These are phyloP conservation scores for Spea bombifrons DNA, from an alignment of 2,113 vertebrate species.

Conservation along the genomic window DNA sequence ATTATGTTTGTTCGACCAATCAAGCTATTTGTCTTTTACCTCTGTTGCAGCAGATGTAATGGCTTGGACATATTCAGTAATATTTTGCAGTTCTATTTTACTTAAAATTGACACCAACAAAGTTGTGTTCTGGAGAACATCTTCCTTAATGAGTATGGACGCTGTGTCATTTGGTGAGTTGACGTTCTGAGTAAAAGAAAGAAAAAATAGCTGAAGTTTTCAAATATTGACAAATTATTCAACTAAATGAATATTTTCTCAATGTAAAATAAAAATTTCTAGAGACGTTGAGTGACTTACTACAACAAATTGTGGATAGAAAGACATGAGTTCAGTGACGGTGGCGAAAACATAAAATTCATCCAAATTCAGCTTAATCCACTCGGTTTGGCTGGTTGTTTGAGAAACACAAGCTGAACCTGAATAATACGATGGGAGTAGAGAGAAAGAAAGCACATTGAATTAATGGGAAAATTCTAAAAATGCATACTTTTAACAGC, in stretches of 20 bases:
- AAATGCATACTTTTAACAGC: neutral
- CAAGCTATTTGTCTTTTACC: neutral
- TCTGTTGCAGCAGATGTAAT: neutral
- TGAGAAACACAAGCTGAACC: conserved; percentile 5
- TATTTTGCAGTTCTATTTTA: neutral
- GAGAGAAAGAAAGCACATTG: too few species aligned
- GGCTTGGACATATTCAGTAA: neutral
- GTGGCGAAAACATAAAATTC: conserved; percentile 16
- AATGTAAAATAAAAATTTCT: too few species aligned
- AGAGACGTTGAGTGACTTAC: conserved; percentile 24
- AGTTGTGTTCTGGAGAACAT: neutral
- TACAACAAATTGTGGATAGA: conserved; percentile 14
- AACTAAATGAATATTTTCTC: too few species aligned
- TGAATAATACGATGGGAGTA: too few species aligned
- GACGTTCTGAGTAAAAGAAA: neutral
- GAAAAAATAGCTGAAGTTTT: neutral
- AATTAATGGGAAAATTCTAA: neutral
- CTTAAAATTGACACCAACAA: neutral
- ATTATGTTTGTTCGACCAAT: neutral
- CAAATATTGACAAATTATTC: neutral
- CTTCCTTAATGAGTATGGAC: conserved; percentile 4
- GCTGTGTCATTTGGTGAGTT: neutral
- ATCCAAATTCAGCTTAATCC: conserved; percentile 5
- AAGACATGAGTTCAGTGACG: neutral
- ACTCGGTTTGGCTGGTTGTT: neutral